Percentiles rank a stretch among this genome's conserved stretches.
Conservation (phyloP, 1,140 invertebrate genomes). For the Trichoplusia ni region DNA sequence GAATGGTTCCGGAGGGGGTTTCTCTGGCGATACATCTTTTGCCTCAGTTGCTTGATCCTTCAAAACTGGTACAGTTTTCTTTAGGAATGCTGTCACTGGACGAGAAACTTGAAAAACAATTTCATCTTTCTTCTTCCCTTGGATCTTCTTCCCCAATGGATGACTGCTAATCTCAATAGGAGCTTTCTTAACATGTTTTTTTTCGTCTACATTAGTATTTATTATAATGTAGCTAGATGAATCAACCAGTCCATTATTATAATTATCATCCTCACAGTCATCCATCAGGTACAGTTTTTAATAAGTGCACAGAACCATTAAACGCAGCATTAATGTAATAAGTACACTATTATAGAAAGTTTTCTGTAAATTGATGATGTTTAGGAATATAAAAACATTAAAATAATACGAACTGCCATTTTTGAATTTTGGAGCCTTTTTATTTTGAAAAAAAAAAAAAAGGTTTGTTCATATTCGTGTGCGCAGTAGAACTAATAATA, state of each 20-base stretch:
- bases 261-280: not conserved
- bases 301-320: not conserved
- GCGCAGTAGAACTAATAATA: too few relatives aligned
- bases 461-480: too few relatives aligned
- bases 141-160: not conserved
- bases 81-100: not conserved
- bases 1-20: constrained; percentile 21
- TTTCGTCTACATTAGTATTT: not conserved
- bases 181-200: not conserved
- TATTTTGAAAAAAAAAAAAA: not conserved
- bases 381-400: not conserved
- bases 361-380: too few relatives aligned
- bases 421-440: constrained; percentile 44
- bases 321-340: not conserved
- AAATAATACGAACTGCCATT: constrained; percentile 17
- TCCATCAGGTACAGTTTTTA: not conserved
- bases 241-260: not conserved
- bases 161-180: not conserved
- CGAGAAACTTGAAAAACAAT: not conserved
- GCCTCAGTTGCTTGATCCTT: not conserved
- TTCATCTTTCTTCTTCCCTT: not conserved
- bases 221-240: constrained; percentile 5
- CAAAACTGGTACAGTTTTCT: not conserved
- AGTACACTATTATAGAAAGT: not conserved
- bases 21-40: not conserved